These are phyloP conservation scores for Corapipo altera DNA, from an alignment of 2,113 vertebrate genomes.

Conservation along the genomic window DNA sequence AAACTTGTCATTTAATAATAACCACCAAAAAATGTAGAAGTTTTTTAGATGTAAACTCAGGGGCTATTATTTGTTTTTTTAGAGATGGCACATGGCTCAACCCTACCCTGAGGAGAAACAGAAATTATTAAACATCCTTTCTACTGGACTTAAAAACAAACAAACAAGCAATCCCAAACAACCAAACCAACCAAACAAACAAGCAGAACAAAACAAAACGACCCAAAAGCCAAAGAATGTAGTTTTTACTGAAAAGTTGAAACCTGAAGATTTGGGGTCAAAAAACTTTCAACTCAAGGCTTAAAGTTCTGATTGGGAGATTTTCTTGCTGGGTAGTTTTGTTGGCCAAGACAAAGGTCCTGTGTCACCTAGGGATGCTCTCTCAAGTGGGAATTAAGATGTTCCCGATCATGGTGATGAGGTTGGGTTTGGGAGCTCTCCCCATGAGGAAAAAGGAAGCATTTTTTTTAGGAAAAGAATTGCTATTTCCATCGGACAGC, in stretches of 20 bases:
- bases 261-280: background rate
- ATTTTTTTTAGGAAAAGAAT: background rate
- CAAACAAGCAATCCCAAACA: background rate
- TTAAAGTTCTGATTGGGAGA: background rate
- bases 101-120: background rate
- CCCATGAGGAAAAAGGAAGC: background rate
- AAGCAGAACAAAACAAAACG: background rate
- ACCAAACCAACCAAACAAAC: background rate
- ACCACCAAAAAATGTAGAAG: background rate
- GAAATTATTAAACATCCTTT: background rate
- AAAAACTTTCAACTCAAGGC: background rate
- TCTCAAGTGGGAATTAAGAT: background rate
- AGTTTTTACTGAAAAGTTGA: background rate
- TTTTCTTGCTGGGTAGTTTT: background rate
- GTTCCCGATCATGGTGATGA: background rate
- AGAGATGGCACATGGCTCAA: background rate
- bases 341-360: fast-evolving
- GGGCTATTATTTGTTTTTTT: background rate
- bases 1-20: background rate
- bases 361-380: fast-evolving
- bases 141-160: background rate
- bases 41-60: background rate
- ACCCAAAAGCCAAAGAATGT: background rate
- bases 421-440: background rate
- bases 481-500: background rate